Conservation (phyloP, 2,888 invertebrate genomes). For the Eumerus sabulonum region DNA sequence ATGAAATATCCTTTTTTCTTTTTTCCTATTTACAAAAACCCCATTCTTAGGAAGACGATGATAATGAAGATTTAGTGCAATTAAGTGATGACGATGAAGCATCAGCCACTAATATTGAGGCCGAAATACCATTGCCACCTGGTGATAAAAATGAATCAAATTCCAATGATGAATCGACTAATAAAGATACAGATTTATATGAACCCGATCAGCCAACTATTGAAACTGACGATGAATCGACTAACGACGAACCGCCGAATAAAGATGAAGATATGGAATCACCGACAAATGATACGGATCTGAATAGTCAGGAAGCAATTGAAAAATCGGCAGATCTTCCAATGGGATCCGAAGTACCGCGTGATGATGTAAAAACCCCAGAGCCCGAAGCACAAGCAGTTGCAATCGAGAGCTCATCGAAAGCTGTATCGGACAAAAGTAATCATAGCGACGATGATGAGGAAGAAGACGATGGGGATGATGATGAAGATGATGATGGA, state of each 20-base stretch:
- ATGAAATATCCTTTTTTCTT: constrained; percentile 80
- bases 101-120: constrained; percentile 71
- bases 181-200: constrained; percentile 72
- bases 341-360: constrained; percentile 41
- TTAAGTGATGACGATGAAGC: constrained; percentile 77
- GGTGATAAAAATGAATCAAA: constrained; percentile 70
- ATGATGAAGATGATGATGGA: constrained; percentile 47
- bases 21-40: constrained; percentile 79
- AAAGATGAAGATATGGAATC: constrained; percentile 46
- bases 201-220: constrained; percentile 78
- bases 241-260: constrained; percentile 12
- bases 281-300: constrained; percentile 48
- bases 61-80: constrained; percentile 79
- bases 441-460: constrained; percentile 64
- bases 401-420: constrained; percentile 60
- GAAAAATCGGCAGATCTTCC: background rate
- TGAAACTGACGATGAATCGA: constrained; percentile 70
- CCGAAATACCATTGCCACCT: constrained; percentile 75
- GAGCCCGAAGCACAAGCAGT: constrained; percentile 63
- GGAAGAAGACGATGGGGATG: constrained; percentile 22
- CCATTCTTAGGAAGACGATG: constrained; percentile 79
- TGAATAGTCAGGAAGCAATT: constrained; percentile 40
- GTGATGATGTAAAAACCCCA: constrained; percentile 63
- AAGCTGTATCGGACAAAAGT: constrained; percentile 51
- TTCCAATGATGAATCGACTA: constrained; percentile 28